Evolutionary conservation across 2,113 vertebrate species (phyloP).

Genomic region (Micronisus gabar): DNA sequence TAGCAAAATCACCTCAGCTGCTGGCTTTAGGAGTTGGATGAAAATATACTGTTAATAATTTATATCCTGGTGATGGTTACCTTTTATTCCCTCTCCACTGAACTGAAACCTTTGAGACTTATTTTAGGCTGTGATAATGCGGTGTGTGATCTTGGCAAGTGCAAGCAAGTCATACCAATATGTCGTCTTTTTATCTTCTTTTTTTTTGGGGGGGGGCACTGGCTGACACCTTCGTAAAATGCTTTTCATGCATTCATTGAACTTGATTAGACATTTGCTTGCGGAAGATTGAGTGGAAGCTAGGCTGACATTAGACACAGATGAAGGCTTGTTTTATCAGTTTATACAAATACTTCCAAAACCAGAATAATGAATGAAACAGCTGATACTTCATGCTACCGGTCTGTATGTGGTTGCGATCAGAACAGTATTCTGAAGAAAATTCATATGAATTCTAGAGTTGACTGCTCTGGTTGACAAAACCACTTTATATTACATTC

Average conservation of each 20-base stretch:
- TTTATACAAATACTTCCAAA: neutral
- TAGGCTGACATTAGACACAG: neutral
- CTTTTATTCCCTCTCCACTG: neutral
- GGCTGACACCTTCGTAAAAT: neutral
- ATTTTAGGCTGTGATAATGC: neutral
- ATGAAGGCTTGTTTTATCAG: neutral
- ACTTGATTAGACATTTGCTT: neutral
- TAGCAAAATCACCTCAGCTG: neutral
- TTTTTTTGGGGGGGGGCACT: neutral
- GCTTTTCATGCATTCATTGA: neutral
- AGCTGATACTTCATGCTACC: neutral
- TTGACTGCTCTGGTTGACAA: neutral
- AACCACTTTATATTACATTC: neutral
- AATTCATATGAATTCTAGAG: neutral
- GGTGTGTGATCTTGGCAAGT: neutral
- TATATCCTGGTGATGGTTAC: neutral
- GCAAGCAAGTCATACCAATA: neutral
- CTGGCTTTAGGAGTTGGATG: neutral
- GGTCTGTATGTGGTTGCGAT: neutral
- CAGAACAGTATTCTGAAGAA: neutral
- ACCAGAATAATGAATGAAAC: neutral
- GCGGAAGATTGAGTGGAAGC: neutral
- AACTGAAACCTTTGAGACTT: neutral
- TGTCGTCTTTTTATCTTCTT: neutral
- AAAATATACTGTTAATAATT: neutral